Percentiles rank a stretch among this genome's conserved stretches.
These are phyloP conservation scores for Oxyscelio sp. DNA, from an alignment of 2,888 invertebrate genomes.

Conservation along the genomic window DNA sequence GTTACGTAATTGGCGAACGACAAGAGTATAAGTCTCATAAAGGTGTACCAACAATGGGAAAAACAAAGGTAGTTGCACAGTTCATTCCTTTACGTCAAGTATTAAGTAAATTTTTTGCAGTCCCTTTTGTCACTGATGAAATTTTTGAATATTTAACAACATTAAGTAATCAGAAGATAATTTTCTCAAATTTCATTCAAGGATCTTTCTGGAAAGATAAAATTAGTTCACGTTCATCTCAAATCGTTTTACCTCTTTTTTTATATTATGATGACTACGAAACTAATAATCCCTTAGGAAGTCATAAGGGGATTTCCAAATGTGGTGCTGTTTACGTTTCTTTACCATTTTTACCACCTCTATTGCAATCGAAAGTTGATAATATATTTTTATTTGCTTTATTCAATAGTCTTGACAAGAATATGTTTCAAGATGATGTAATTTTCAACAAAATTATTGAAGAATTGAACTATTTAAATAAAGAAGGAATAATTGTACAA, in stretches of 20 bases:
- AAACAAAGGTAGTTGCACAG: conserved; percentile 29
- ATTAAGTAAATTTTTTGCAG: too few species aligned
- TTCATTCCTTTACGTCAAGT: conserved; percentile 38
- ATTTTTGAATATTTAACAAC: conserved; percentile 3
- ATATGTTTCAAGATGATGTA: background rate
- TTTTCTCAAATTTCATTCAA: conserved; percentile 48
- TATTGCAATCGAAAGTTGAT: conserved; percentile 55
- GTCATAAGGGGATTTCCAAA: conserved; percentile 70
- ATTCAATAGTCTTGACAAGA: conserved; percentile 58
- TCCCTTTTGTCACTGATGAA: too few species aligned
- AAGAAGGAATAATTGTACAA: conserved; percentile 53
- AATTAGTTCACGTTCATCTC: too few species aligned
- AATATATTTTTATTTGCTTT: conserved; percentile 70
- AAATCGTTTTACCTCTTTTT: conserved; percentile 63
- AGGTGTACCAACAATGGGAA: background rate
- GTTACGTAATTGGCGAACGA: too few species aligned
- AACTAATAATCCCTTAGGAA: conserved; percentile 74
- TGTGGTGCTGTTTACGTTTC: conserved; percentile 70
- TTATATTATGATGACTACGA: conserved; percentile 76
- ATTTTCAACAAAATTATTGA: conserved; percentile 48
- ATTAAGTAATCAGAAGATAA: too few species aligned
- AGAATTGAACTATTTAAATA: conserved; percentile 59
- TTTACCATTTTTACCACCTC: conserved; percentile 54
- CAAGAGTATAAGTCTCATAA: too few species aligned
- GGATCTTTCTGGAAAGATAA: conserved; percentile 31